Evolutionary conservation across 2,888 invertebrate species (phyloP).

Genomic region (Nomada ruficornis): DNA sequence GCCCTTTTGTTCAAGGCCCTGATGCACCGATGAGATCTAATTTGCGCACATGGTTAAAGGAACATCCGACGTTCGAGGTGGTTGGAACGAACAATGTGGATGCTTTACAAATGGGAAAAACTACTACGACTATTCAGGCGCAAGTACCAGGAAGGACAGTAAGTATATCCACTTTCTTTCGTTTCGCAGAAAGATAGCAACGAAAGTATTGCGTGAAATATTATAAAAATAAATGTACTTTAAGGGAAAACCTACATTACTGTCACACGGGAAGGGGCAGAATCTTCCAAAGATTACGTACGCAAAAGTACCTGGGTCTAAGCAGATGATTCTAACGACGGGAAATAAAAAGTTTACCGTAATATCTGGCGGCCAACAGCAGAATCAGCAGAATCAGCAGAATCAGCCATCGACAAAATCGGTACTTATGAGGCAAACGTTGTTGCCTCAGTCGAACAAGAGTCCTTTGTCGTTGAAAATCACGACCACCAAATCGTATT

Average conservation of each 20-base stretch:
- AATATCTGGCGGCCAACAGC: slow-evolving; percentile 48
- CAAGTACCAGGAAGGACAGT: slow-evolving; percentile 63
- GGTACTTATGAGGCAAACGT: slow-evolving; percentile 60
- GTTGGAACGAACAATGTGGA: slow-evolving; percentile 86
- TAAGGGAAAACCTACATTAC: slow-evolving; percentile 64
- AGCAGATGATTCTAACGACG: slow-evolving; percentile 78
- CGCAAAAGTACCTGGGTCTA: slow-evolving; percentile 79
- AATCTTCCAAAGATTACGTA: slow-evolving; percentile 79
- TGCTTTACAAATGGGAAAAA: slow-evolving; percentile 77
- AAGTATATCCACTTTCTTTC: slow-evolving; percentile 47
- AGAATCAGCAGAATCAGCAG: slow-evolving; percentile 49
- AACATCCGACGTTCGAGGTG: slow-evolving; percentile 95
- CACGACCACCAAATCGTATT: slow-evolving; percentile 7
- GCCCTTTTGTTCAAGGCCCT: slow-evolving; percentile 85
- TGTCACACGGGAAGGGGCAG: slow-evolving; percentile 64
- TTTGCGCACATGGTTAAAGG: slow-evolving; percentile 93
- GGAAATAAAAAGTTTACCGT: slow-evolving; percentile 78
- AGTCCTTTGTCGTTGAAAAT: slow-evolving; percentile 66
- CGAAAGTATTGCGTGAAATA: background rate
- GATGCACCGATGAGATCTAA: slow-evolving; percentile 93
- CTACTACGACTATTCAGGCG: slow-evolving; percentile 76
- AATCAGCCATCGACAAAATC: slow-evolving; percentile 52
- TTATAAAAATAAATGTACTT: slow-evolving; percentile 28
- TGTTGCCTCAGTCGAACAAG: slow-evolving; percentile 42
- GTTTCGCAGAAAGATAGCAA: background rate